phyloP scores from a whole-genome alignment of 1,140 invertebrate genomes.

The Neodiprion virginianus region DNA sequence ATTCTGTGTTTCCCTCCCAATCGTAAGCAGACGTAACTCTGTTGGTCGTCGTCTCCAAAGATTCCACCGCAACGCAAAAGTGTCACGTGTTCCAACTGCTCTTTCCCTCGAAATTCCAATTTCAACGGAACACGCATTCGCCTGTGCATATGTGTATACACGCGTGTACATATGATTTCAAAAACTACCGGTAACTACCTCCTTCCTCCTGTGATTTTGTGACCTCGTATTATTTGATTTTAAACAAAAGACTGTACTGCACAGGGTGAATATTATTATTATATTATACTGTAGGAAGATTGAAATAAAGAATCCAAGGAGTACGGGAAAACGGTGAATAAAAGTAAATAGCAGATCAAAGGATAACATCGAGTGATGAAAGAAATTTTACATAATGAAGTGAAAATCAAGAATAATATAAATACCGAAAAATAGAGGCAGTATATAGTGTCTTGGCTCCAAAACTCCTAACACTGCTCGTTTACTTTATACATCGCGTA shows the following conservation, averaged over 20 bases:
- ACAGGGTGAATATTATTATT: neutral
- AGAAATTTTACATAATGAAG: neutral
- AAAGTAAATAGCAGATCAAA: neutral
- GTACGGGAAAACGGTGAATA: neutral
- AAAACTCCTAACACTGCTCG: too few species aligned
- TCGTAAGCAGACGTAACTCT: neutral
- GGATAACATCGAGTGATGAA: neutral
- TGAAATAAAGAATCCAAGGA: neutral
- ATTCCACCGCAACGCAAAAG: neutral
- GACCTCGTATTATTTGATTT: neutral
- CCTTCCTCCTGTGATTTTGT: neutral
- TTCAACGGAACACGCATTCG: neutral
- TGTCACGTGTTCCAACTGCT: constrained; percentile 1
- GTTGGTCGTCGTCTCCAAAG: neutral
- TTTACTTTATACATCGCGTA: too few species aligned
- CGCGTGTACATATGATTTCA: neutral
- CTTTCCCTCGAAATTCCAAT: neutral
- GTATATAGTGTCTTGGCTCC: too few species aligned
- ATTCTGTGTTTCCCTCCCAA: neutral
- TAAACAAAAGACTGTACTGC: neutral
- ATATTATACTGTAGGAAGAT: neutral
- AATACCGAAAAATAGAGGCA: too few species aligned
- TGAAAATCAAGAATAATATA: too few species aligned
- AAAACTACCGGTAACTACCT: constrained; percentile 5
- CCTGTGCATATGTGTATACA: neutral